phyloP scores from a whole-genome alignment of 1,140 invertebrate species.

The Dendrolimus punctatus region DNA sequence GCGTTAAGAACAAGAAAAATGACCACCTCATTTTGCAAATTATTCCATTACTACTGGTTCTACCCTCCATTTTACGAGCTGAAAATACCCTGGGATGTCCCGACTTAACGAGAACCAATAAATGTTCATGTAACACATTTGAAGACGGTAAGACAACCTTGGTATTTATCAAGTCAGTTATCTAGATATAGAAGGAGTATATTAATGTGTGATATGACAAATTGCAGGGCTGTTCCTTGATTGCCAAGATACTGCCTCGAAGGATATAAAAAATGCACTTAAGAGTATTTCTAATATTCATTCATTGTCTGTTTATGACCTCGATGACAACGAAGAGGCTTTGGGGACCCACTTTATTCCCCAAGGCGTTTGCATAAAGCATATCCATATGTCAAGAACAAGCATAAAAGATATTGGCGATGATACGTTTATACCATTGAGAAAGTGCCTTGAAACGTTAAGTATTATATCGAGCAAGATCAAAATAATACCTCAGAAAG shows the following conservation, averaged over 20 bases:
- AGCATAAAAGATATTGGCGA: conserved; percentile 83
- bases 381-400: conserved; percentile 88
- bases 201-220: conserved; percentile 2
- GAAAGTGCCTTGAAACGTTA: conserved; percentile 84
- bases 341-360: conserved; percentile 64
- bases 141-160: conserved; percentile 49
- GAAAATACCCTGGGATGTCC: conserved; percentile 62
- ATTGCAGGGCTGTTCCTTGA: conserved; percentile 57
- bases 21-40: conserved; percentile 45
- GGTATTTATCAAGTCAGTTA: conserved; percentile 10
- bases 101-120: conserved; percentile 48
- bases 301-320: conserved; percentile 54
- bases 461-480: conserved; percentile 87
- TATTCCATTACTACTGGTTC: conserved; percentile 57
- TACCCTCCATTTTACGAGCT: conserved; percentile 57
- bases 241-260: conserved; percentile 51
- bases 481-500: conserved; percentile 84
- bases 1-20: conserved; percentile 44
- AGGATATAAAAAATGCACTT: conserved; percentile 58
- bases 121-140: conserved; percentile 61
- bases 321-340: conserved; percentile 52
- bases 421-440: conserved; percentile 80
- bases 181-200: conserved; percentile 5
- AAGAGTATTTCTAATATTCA: conserved; percentile 48
- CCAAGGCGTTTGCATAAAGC: conserved; percentile 79